phyloP scores from a whole-genome alignment of 2,113 vertebrate species.

The Sula dactylatra region DNA sequence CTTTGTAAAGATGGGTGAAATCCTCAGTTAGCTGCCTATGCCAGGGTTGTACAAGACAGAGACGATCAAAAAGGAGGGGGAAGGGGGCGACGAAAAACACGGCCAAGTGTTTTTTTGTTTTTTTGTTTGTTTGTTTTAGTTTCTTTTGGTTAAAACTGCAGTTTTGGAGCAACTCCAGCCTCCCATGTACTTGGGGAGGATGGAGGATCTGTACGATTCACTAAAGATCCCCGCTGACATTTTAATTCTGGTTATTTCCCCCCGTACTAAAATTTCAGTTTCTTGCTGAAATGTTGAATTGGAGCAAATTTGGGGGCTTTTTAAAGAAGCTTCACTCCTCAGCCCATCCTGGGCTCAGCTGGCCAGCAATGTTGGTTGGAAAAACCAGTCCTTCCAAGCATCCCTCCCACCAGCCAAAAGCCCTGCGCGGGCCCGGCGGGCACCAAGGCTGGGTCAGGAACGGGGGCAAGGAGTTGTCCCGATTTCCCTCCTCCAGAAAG shows the following conservation, averaged over 20 bases:
- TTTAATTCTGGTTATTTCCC: background rate
- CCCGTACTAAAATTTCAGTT: background rate
- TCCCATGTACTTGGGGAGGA: background rate
- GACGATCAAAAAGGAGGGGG: conserved; percentile 16
- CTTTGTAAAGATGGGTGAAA: conserved; percentile 16
- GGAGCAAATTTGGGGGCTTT: background rate
- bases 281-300: background rate
- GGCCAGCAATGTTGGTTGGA: background rate
- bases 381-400: background rate
- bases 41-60: conserved; percentile 1
- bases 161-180: background rate
- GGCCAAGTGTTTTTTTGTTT: background rate
- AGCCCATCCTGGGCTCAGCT: background rate
- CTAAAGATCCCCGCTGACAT: background rate
- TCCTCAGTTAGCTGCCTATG: background rate
- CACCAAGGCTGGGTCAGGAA: background rate
- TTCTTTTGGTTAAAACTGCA: background rate
- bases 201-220: background rate
- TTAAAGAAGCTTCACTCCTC: background rate
- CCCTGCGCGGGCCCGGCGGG: fast-evolving
- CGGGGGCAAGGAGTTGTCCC: fast-evolving
- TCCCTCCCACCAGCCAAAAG: background rate
- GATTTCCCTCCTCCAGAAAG: background rate
- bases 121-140: background rate
- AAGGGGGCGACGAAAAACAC: background rate